phyloP scores from a whole-genome alignment of 2,797 vertebrate species.

The Kryptopterus vitreolus region DNA sequence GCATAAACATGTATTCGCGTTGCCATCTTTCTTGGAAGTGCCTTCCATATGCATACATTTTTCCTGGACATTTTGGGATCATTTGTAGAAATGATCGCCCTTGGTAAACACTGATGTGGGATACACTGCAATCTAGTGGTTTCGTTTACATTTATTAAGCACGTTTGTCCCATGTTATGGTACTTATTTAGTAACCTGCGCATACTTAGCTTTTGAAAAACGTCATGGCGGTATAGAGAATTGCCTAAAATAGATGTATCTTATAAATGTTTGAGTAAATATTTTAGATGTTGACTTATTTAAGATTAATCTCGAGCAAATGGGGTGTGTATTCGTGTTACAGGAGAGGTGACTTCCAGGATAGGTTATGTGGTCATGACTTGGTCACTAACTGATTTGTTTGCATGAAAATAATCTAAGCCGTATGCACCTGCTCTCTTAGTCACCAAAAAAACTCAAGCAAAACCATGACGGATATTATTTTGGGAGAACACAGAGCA shows the following conservation, averaged over 20 bases:
- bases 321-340: background rate
- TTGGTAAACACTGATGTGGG: no score
- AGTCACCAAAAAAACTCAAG: background rate
- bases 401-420: slow-evolving; percentile 13
- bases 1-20: no score
- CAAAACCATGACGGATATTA: background rate
- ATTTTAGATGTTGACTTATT: background rate
- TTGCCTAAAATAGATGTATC: background rate
- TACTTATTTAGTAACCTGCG: no score
- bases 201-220: no score
- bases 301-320: background rate
- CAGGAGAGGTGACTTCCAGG: background rate
- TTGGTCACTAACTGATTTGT: slow-evolving; percentile 13
- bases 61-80: no score
- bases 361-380: background rate
- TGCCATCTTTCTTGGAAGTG: no score
- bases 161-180: no score
- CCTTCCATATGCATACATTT: no score
- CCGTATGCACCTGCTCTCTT: background rate
- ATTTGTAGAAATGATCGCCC: no score
- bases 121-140: no score
- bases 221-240: no score
- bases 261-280: background rate
- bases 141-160: no score
- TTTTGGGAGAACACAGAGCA: background rate